phyloP scores from a whole-genome alignment of 2,797 vertebrate genomes.

The Gallinago nigripennis region DNA sequence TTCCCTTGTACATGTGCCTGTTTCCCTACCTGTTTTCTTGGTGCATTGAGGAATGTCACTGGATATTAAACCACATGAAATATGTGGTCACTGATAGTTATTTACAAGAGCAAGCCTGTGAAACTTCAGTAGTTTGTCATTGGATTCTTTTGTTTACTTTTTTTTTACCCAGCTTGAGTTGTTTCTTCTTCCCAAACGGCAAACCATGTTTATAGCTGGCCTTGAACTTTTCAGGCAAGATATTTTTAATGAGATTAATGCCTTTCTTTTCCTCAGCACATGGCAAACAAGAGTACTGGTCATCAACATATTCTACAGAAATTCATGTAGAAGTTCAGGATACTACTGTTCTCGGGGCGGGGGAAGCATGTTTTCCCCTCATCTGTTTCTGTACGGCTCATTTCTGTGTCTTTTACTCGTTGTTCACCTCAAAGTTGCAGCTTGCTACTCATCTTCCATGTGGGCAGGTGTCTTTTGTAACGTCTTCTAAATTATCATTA shows the following conservation, averaged over 20 bases:
- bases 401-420: background rate
- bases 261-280: background rate
- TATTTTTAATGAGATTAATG: background rate
- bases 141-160: background rate
- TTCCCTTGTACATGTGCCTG: background rate
- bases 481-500: background rate
- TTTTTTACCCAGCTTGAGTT: background rate
- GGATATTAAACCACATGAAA: background rate
- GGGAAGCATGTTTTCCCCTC: background rate
- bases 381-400: background rate
- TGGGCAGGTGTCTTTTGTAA: background rate
- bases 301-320: background rate
- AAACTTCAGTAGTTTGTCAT: background rate
- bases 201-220: background rate
- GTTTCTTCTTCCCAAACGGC: background rate
- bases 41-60: background rate
- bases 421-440: background rate
- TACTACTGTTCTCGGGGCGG: background rate
- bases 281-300: background rate
- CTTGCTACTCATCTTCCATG: background rate
- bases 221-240: background rate
- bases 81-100: background rate
- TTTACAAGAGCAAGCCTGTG: background rate
- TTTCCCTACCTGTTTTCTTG: background rate
- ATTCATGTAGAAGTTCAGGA: background rate